Base-by-base conservation (phyloP, 2,797 vertebrate species). In the Esox lucius region DNA sequence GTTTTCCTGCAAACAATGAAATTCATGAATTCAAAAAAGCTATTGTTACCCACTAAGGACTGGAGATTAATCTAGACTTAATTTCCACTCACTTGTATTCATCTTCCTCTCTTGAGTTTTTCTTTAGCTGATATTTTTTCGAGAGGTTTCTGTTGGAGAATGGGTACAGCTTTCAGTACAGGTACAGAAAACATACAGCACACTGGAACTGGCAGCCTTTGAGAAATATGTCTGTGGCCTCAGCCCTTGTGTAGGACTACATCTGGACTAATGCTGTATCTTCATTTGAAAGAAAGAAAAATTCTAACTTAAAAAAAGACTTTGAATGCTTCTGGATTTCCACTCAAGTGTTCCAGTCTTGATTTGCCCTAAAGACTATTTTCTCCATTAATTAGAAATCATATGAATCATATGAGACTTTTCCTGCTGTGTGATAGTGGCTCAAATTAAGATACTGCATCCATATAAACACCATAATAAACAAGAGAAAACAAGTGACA, bases 41-140 rank as follows among this genome's bases (percentile, higher is more conserved):
- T 48, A 69, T 69, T 49, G 46, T 26, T 26, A 49, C 42, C 68
- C 42, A 15, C 42, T 26, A 49, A 48, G 13, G 28, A 70, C 26
- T 8, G 19, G 26, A 31, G 69, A 53, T 39, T 59, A 56, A 68
- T 68, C 48, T 24, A 17, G 1, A 19, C 22, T 31, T 15, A 48
- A 15, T 5, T 49, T 48, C 65, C 22, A 90, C 94, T 56, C 87
- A 98, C 98, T 94, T 98, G 90, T 94, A 95, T 56, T 99, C 98
- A 15, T 99, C 98, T 39, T 98, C 98, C 72, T 97, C 96, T 92
- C 93, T 95, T 73, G 96, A 96, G 92, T 95, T 97, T 89, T 95
- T 97, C 88, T 98, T 99, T 3, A 96, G 96, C 62, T 98, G 97
- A 78, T 96, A 99, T 88, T 98, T 99, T 93, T 99, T 99, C 0